Percentiles rank a stretch among this genome's conserved stretches.
Conservation (phyloP, 2,797 vertebrate genomes). For the Protosalanx chinensis region DNA sequence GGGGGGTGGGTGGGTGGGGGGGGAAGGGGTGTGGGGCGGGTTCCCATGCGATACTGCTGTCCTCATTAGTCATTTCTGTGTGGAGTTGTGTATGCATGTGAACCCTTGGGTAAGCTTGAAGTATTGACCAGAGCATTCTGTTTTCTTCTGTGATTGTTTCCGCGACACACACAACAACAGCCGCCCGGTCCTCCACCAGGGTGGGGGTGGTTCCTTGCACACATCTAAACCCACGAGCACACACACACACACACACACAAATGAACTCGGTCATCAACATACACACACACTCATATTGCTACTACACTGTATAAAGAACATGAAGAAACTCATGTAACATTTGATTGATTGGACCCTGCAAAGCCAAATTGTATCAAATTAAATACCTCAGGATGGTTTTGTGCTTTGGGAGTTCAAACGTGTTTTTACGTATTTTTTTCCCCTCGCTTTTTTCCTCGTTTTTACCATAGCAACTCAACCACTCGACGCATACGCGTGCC, state of each 20-base stretch:
- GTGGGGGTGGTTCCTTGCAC: not conserved
- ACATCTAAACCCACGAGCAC: slow-evolving; percentile 27
- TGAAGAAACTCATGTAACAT: slow-evolving; percentile 37
- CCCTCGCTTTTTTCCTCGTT: not conserved
- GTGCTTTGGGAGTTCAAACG: slow-evolving; percentile 55
- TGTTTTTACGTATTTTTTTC: not conserved
- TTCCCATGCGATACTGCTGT: slow-evolving; percentile 20
- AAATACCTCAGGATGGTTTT: slow-evolving; percentile 80
- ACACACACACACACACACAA: slow-evolving; percentile 1
- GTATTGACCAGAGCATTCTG: slow-evolving; percentile 55
- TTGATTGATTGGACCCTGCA: slow-evolving; percentile 64
- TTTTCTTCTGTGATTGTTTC: slow-evolving; percentile 51
- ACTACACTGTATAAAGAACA: slow-evolving; percentile 42
- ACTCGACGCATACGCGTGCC: slow-evolving; percentile 2
- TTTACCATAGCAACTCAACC: slow-evolving; percentile 42
- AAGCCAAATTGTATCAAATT: slow-evolving; percentile 72
- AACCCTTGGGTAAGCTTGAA: slow-evolving; percentile 66
- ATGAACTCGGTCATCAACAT: slow-evolving; percentile 1
- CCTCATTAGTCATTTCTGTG: slow-evolving; percentile 46
- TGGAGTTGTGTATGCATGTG: slow-evolving; percentile 56
- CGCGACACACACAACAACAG: slow-evolving; percentile 34
- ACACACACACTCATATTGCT: slow-evolving; percentile 33
- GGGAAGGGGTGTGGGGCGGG: slow-evolving; percentile 1
- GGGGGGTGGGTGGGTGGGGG: slow-evolving; percentile 12
- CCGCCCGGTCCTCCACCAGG: slow-evolving; percentile 32